Evolutionary conservation across 2,113 vertebrate species (phyloP), one percentile per base, ranked within the genome.

Genomic region (Neofelis nebulosa): DNA sequence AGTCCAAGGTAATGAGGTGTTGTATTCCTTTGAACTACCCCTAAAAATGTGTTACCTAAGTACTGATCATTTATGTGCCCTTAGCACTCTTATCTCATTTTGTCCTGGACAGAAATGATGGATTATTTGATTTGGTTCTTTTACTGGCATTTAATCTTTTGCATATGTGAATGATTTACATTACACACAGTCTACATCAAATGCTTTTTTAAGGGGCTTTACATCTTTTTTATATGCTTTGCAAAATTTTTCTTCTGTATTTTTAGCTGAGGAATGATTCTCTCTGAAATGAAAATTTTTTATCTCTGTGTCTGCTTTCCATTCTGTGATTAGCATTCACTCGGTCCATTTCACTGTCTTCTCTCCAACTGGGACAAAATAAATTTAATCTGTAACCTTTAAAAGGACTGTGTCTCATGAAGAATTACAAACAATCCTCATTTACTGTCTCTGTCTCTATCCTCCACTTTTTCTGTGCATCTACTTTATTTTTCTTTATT

Each of bases 81-180:
- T 83, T 55, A 68, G 48, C 23, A 61, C 33, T 86, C n/a, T 89
- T 73, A n/a, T 33, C 16, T 19, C 52, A 41, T 74, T 95, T 93
- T 86, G 52, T 89, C 48, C 74, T 83, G 27, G 11, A 25, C 4
- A 50, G n/a, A n/a, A 95, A 97, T 65, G 89, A 95, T 52, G 13
- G 16, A 52, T 94, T 71, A n/a, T 57, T 95, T 89, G 29, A 91
- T 84, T 82, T 94, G 89, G 3, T 68, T 96, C 41, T 95, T 69
- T 89, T 55, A 69, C 9, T 63, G 14, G 21, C 66, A 41, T 25
- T 96, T 76, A 63, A 55, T 79, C 57, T 95, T 96, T 92, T 95
- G 61, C 25, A 68, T 82, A 85, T 82, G 78, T 48, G 61, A 89
- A 94, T 87, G 73, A 65, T 73, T 86, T 52, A 38, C 63, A 48